Percentiles rank a stretch among this genome's conserved stretches.
Evolutionary conservation across 2,113 vertebrate species (phyloP).

Genomic region (Potamarius usumacintae): DNA sequence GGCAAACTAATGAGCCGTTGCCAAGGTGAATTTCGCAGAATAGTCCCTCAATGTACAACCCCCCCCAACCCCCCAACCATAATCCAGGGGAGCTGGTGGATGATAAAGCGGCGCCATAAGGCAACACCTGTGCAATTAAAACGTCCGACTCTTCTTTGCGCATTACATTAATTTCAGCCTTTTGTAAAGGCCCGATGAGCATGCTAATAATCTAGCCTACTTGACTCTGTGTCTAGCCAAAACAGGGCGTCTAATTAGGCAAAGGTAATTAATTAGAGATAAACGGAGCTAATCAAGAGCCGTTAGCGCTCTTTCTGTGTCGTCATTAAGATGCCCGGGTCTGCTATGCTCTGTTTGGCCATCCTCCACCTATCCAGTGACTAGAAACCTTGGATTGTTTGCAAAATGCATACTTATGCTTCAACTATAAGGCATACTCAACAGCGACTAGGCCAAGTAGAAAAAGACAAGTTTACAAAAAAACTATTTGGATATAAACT

Average conservation of each 20-base stretch:
- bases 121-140: constrained; percentile 99
- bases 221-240: constrained; percentile 97
- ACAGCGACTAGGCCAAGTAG: neutral
- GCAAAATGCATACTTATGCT: neutral
- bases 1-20: constrained; percentile 99
- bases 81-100: constrained; percentile 91
- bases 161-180: constrained; percentile 98
- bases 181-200: constrained; percentile 97
- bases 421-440: neutral
- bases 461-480: neutral
- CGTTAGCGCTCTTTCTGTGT: constrained; percentile 91
- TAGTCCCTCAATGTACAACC: constrained; percentile 85
- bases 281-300: constrained; percentile 99
- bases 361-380: constrained; percentile 72
- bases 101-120: constrained; percentile 99
- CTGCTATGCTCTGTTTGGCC: constrained; percentile 79
- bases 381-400: neutral
- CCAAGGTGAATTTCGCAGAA: constrained; percentile 93
- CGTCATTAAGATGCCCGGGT: constrained; percentile 90
- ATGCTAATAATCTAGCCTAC: constrained; percentile 99
- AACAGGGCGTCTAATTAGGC: constrained; percentile 99
- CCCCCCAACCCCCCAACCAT: constrained; percentile 79
- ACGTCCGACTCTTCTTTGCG: constrained; percentile 87
- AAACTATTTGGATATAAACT: neutral
- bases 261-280: constrained; percentile 99